Evolutionary conservation across 2,797 vertebrate genomes (phyloP).

Genomic region (Astyanax mexicanus): DNA sequence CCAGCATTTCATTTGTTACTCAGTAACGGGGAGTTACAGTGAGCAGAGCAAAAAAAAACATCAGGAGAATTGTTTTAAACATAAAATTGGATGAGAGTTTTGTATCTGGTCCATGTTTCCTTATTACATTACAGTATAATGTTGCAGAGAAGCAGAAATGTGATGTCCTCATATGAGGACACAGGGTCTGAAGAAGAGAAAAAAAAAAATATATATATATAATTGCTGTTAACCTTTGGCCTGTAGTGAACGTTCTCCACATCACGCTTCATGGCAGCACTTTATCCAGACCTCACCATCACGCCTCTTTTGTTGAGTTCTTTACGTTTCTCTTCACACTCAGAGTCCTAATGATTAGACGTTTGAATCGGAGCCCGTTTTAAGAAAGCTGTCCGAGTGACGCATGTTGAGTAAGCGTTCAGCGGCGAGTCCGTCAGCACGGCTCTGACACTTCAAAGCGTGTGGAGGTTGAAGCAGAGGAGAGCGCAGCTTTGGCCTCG

Average conservation of each 20-base stretch:
- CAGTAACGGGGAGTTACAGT: too few relatives aligned
- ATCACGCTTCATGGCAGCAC: background rate
- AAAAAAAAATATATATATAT: too few relatives aligned
- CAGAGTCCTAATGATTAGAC: conserved; percentile 57
- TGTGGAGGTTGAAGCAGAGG: conserved; percentile 70
- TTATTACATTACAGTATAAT: too few relatives aligned
- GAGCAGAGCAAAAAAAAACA: too few relatives aligned
- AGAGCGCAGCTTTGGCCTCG: conserved; percentile 71
- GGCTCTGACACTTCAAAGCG: conserved; percentile 75
- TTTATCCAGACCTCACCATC: background rate
- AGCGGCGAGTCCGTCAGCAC: conserved; percentile 74
- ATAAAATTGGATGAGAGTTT: too few relatives aligned
- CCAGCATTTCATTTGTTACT: too few relatives aligned
- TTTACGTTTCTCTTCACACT: conserved; percentile 42
- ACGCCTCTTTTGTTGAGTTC: conserved; percentile 42
- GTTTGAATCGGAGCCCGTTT: conserved; percentile 51
- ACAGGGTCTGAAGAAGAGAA: too few relatives aligned
- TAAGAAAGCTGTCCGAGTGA: conserved; percentile 61
- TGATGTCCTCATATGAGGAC: too few relatives aligned
- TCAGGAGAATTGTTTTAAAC: too few relatives aligned
- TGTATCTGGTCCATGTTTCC: too few relatives aligned
- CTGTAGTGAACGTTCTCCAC: background rate
- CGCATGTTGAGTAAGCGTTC: conserved; percentile 71
- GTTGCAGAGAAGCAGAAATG: too few relatives aligned
- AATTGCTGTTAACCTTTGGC: too few relatives aligned